Conservation (phyloP, 2,888 invertebrate species). For the Cerastoderma edule region DNA sequence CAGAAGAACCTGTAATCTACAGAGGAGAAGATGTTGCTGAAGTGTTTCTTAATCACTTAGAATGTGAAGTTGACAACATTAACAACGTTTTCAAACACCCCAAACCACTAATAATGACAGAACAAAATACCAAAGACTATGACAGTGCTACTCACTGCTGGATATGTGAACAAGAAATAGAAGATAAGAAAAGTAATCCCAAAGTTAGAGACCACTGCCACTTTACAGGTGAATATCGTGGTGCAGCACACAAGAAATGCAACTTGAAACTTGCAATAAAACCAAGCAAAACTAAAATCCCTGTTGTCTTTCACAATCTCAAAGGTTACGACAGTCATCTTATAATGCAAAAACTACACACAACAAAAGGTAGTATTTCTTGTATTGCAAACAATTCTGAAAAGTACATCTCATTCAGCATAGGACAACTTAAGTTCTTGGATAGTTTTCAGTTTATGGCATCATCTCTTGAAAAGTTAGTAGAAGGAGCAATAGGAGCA, state of each 20-base stretch:
- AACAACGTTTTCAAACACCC: slow-evolving; percentile 28
- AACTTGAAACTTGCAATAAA: slow-evolving; percentile 25
- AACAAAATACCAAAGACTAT: slow-evolving; percentile 26
- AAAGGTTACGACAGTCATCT: slow-evolving; percentile 40
- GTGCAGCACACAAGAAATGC: slow-evolving; percentile 33
- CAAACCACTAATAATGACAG: slow-evolving; percentile 36
- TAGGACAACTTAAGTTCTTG: slow-evolving; percentile 37
- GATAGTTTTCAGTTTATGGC: slow-evolving; percentile 37
- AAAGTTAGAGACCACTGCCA: slow-evolving; percentile 44
- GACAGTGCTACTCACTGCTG: slow-evolving; percentile 32
- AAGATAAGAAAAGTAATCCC: slow-evolving; percentile 6
- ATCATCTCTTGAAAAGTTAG: slow-evolving; percentile 28
- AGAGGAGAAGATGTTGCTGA: slow-evolving; percentile 30
- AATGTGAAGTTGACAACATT: slow-evolving; percentile 31
- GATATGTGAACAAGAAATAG: slow-evolving; percentile 37
- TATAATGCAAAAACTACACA: slow-evolving; percentile 33
- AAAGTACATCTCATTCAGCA: slow-evolving; percentile 6
- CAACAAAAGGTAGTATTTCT: neutral
- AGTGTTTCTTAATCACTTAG: slow-evolving; percentile 28
- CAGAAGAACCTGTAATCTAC: slow-evolving; percentile 26
- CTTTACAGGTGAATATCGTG: slow-evolving; percentile 36
- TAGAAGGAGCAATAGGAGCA: no score
- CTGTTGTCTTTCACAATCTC: slow-evolving; percentile 38
- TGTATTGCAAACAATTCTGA: slow-evolving; percentile 15
- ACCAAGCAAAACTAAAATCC: slow-evolving; percentile 31